Percentiles rank a stretch among this genome's conserved stretches.
Evolutionary conservation across 2,797 vertebrate genomes (phyloP).

Genomic region (Poecile montanus): DNA sequence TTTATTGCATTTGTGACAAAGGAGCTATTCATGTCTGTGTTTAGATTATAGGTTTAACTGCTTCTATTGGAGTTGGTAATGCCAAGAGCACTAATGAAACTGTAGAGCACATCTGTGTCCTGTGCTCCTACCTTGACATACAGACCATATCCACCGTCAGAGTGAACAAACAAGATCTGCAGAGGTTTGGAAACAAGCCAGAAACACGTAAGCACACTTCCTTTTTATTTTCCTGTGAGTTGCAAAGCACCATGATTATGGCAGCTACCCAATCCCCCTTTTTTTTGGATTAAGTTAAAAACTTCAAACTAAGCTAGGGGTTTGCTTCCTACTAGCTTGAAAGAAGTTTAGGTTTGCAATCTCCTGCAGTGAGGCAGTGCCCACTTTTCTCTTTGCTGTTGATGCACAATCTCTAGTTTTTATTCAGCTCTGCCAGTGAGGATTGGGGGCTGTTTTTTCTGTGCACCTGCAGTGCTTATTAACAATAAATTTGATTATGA

Average conservation of each 20-base stretch:
- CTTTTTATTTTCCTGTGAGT: neutral
- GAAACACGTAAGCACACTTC: slow-evolving; percentile 69
- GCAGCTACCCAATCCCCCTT: neutral
- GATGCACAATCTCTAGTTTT: neutral
- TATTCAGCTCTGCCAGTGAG: neutral
- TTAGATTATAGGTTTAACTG: slow-evolving; percentile 82
- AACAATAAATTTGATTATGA: neutral
- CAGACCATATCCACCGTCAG: slow-evolving; percentile 78
- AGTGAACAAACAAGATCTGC: slow-evolving; percentile 74
- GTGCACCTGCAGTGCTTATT: neutral
- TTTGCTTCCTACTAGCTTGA: neutral
- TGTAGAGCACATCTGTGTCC: slow-evolving; percentile 71
- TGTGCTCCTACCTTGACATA: slow-evolving; percentile 79
- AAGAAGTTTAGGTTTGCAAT: neutral
- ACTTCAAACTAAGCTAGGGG: neutral
- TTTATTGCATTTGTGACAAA: neutral
- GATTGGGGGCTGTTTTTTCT: neutral
- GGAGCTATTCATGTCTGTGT: neutral
- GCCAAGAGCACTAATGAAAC: slow-evolving; percentile 68
- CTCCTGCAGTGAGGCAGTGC: neutral
- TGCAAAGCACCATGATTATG: neutral
- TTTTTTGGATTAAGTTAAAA: neutral
- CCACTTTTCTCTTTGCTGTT: neutral
- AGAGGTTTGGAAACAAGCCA: slow-evolving; percentile 71
- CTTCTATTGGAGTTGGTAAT: slow-evolving; percentile 79